phyloP scores from a whole-genome alignment of 2,113 vertebrate genomes.

The Tychaedon coryphoeus region DNA sequence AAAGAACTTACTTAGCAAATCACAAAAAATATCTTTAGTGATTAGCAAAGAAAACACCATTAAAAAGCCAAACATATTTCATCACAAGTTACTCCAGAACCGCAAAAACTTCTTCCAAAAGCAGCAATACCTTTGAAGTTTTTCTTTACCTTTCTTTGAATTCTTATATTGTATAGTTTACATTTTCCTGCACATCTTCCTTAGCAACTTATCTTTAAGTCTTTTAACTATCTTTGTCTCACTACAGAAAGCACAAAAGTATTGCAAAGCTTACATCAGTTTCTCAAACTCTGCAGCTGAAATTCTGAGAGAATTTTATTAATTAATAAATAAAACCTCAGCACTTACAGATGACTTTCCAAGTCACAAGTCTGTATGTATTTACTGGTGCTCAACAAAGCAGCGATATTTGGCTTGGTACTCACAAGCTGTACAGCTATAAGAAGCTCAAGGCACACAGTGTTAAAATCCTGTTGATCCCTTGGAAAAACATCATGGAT shows the following conservation, averaged over 20 bases:
- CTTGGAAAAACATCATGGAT: not conserved
- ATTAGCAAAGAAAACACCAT: not conserved
- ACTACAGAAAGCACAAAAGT: not conserved
- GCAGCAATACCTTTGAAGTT: not conserved
- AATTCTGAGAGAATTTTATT: not conserved
- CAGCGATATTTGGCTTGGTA: not conserved
- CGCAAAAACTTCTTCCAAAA: not conserved
- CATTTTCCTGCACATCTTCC: not conserved
- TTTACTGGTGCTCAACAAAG: not conserved
- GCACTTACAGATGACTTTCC: not conserved
- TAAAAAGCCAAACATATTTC: not conserved
- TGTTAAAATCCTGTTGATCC: not conserved
- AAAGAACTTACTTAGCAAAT: not conserved
- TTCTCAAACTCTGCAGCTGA: not conserved
- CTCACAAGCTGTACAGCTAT: not conserved
- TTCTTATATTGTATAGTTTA: not conserved
- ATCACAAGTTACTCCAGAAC: not conserved
- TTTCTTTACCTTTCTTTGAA: not conserved
- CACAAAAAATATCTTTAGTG: not conserved
- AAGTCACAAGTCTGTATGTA: not conserved
- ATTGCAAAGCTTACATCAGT: not conserved
- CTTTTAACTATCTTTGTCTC: not conserved
- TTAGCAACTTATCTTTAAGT: not conserved
- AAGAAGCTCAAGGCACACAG: not conserved
- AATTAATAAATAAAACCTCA: not conserved